Conservation (phyloP, 1,140 invertebrate genomes). For the Heliothis virescens region DNA sequence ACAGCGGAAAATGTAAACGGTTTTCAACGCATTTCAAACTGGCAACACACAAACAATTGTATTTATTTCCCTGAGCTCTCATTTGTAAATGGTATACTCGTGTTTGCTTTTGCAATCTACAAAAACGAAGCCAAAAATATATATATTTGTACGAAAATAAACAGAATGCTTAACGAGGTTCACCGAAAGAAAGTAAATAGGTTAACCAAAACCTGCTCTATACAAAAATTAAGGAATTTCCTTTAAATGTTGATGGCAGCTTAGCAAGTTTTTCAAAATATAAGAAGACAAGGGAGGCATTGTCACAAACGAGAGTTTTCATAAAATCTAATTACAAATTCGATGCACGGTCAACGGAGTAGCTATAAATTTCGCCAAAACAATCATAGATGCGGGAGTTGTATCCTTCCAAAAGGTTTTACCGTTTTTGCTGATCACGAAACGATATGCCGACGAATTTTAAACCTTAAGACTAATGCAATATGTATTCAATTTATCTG, state of each 20-base stretch:
- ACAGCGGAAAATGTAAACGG: background rate
- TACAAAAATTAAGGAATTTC: conserved; percentile 34
- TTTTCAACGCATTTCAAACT: background rate
- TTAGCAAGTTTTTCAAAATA: conserved; percentile 39
- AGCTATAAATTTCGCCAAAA: conserved; percentile 61
- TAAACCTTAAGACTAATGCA: conserved; percentile 41
- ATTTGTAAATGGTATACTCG: conserved; percentile 21
- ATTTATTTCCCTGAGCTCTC: conserved; percentile 11
- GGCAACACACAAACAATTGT: background rate
- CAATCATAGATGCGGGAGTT: conserved; percentile 56
- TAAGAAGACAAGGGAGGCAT: conserved; percentile 46
- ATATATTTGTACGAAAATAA: conserved; percentile 4
- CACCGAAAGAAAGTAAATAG: conserved; percentile 27
- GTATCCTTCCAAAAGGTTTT: conserved; percentile 46
- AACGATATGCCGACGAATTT: conserved; percentile 34
- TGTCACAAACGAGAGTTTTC: conserved; percentile 50
- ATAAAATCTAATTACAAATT: conserved; percentile 64
- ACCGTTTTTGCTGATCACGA: conserved; percentile 39
- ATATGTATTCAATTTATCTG: background rate
- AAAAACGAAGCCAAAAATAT: conserved; percentile 28
- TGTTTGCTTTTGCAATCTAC: conserved; percentile 26
- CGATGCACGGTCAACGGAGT: conserved; percentile 55
- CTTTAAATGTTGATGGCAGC: conserved; percentile 21
- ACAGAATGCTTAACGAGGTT: conserved; percentile 36
- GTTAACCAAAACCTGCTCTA: conserved; percentile 1